A percentile compares a stretch with the other conserved stretches of the same genome.
These are phyloP conservation scores for Eulemur rubriventer DNA, from an alignment of 2,797 vertebrate genomes.

Conservation along the genomic window DNA sequence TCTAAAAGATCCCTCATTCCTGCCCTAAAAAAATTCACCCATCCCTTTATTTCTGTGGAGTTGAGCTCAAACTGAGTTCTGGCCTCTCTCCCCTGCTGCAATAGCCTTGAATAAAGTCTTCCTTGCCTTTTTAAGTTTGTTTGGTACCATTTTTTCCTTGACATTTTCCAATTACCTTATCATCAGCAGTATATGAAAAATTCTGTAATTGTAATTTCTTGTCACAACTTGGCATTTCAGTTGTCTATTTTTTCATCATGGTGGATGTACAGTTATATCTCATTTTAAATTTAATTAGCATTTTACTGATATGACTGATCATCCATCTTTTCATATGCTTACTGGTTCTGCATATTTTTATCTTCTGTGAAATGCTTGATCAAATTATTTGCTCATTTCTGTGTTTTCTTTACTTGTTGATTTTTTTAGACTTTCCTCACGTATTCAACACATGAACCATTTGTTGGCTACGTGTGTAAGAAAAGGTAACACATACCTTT, in stretches of 20 bases:
- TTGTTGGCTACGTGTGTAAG: neutral
- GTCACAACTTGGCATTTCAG: neutral
- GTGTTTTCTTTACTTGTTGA: neutral
- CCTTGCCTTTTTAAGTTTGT: neutral
- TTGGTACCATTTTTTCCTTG: neutral
- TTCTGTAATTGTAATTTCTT: neutral
- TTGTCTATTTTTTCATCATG: neutral
- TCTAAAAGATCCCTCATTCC: neutral
- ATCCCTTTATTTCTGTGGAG: neutral
- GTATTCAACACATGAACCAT: neutral
- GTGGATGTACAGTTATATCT: neutral
- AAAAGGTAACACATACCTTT: neutral
- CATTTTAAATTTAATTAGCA: neutral
- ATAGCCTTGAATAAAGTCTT: neutral
- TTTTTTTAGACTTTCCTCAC: neutral
- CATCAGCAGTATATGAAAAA: neutral
- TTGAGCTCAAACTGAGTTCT: neutral
- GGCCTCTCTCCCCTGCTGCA: neutral
- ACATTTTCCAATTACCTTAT: neutral
- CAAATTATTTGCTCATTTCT: neutral
- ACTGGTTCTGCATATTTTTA: neutral
- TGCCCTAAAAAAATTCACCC: neutral
- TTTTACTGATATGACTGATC: neutral
- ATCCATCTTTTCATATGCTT: neutral
- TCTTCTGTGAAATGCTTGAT: neutral